Base-by-base conservation (phyloP, 1,140 invertebrate species). In the Lepidurus apus region DNA sequence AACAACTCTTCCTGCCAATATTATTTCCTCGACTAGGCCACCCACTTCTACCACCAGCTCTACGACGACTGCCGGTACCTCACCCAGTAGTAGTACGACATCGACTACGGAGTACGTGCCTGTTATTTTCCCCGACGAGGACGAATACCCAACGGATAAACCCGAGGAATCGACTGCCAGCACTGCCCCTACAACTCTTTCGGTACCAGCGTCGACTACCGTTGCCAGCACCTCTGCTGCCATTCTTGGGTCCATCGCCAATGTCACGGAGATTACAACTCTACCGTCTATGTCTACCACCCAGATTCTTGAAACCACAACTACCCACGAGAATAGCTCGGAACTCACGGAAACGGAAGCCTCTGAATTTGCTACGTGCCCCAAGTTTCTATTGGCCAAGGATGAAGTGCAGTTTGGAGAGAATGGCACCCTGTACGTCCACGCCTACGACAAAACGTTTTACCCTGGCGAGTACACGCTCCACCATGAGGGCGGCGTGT, bases 361-460 rank as follows among this genome's bases (percentile, higher is more conserved):
- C 10, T 45, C 26, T 24, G 43, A 26, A 7, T 79, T 79, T 24
- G 42, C 65, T 21, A 80, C 81, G 17, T 88, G 87, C 80, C 83
- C 84, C 1, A 84, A 85, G 80, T 85, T 88, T 43, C 81, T 85
- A 11, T 80, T 88, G 6, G 81, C 83, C 5, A 79, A 80, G 4
- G 82, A 83, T 6, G 87, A 89, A 74, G 89, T 86, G 80, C 77
- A 81, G 42, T 81, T 83, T 26, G 74, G 82, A 43, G 80, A 82
- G 21, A 86, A 87, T 81, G 83, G 83, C 1, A 84, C 83, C 45
- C 81, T 87, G n/a, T 85, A 81, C 73, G 84, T 87, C 9, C 82
- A 82, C 1, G 82, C 83, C 44, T 86, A 87, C 77, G 80, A 84
- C 7, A 83, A 83, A 76, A 81, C 81, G 0, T 85, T 85, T 75